Evolutionary conservation across 1,140 invertebrate species (phyloP), one percentile per base, ranked within the genome.

Genomic region (Palaemon carinicauda): DNA sequence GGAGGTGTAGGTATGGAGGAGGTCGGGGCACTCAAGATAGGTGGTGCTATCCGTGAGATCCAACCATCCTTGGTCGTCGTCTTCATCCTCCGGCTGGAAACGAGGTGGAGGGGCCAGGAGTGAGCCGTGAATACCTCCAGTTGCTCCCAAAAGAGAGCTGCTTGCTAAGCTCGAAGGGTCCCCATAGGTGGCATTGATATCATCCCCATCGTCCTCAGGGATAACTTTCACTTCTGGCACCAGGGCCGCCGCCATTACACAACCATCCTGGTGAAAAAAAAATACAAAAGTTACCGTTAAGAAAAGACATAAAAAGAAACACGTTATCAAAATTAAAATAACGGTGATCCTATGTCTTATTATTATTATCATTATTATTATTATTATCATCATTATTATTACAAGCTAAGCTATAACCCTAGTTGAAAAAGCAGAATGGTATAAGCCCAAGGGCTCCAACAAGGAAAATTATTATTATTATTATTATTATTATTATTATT

Each of bases 221-320:
- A 83, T 83, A 54, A 83, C 81, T 73, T 83, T 83, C 29, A 83
- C 81, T 53, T 83, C 81, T 53, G 81, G 81, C 71, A 83, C 81
- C 81, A 83, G 73, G 71, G 71, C 81, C 51, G 81, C 52, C 71
- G 81, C 81, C 81, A 83, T 83, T 31, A 71, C 81, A 75, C 73
- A 83, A 27, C 19, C 81, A 83, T 83, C 81, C 81, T 83, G 81
- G 7, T 69, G n/a, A 69, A 17, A 31, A n/a, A 69, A 21, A n/a
- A 69, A 69, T 31, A 5, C 17, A 27, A n/a, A 41, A 0, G 41
- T 69, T 27, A 69, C 15, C 9, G 4, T 14, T 0, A 10, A 31
- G 5, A 65, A 65, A 24, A 65, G 19, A n/a, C n/a, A n/a, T n/a
- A n/a, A n/a, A n/a, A n/a, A n/a, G n/a, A n/a, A n/a, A n/a, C n/a